Percentiles rank a stretch among this genome's conserved stretches.
phyloP scores from a whole-genome alignment of 2,797 vertebrate genomes.

The Selene dorsalis region DNA sequence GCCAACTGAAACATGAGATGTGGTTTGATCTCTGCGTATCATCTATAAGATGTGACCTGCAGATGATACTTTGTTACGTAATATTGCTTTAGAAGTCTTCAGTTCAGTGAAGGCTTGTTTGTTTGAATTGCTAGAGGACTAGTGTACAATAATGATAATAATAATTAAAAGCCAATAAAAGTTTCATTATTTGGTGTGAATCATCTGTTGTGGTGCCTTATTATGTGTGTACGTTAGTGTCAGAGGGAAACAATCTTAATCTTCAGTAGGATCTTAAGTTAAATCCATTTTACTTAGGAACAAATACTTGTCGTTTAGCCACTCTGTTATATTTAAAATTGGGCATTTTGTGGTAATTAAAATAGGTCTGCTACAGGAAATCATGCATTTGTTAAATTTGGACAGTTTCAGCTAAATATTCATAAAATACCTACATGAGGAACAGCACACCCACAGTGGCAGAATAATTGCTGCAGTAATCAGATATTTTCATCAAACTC shows the following conservation, averaged over 20 bases:
- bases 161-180: too few species aligned
- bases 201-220: background rate
- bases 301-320: background rate
- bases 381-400: conserved; percentile 3
- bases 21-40: background rate
- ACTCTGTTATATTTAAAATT: background rate
- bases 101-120: background rate
- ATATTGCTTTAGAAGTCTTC: conserved; percentile 19
- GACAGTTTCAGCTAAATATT: conserved; percentile 13
- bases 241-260: background rate
- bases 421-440: conserved; percentile 13
- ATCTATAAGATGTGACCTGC: conserved; percentile 1
- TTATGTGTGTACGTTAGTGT: background rate
- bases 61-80: conserved; percentile 14
- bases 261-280: too few species aligned
- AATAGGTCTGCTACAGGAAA: background rate
- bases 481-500: conserved; percentile 2
- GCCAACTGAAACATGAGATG: background rate
- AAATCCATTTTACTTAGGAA: too few species aligned
- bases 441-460: background rate
- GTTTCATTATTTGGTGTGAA: background rate
- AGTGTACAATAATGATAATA: too few species aligned
- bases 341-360: background rate
- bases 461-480: background rate
- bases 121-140: conserved; percentile 4